A percentile compares a stretch with the other conserved stretches of the same genome.
Evolutionary conservation across 2,797 vertebrate species (phyloP).

Genomic region (Periparus ater): DNA sequence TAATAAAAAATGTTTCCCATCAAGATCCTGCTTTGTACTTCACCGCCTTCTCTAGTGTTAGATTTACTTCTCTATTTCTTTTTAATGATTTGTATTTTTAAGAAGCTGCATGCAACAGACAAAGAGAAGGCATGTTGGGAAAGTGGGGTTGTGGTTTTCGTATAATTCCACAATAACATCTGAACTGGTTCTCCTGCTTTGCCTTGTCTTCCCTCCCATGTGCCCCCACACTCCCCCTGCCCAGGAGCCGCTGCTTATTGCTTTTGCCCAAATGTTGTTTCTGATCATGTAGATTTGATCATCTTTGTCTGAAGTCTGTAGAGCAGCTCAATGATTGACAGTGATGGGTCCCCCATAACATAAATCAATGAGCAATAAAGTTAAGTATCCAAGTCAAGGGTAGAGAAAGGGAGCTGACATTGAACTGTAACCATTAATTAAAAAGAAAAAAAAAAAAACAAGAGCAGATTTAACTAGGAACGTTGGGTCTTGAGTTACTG

Average conservation of each 20-base stretch:
- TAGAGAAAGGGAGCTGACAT: not conserved
- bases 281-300: not conserved
- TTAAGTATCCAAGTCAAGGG: not conserved
- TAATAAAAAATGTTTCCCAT: not conserved
- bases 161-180: not conserved
- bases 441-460: not conserved
- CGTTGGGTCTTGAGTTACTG: not conserved
- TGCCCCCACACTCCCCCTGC: too few species aligned
- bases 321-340: not conserved
- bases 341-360: not conserved
- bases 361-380: slow-evolving; percentile 28
- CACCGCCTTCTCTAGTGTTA: not conserved
- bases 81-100: not conserved
- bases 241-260: not conserved
- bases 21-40: not conserved
- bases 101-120: not conserved
- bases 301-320: not conserved
- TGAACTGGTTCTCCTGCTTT: not conserved
- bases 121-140: not conserved
- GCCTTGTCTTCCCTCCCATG: not conserved
- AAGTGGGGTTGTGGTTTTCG: not conserved
- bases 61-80: not conserved
- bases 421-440: not conserved
- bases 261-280: not conserved
- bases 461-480: not conserved